Conservation (phyloP, 2,797 vertebrate species). For the Tokudaia tokunoshimensis region DNA sequence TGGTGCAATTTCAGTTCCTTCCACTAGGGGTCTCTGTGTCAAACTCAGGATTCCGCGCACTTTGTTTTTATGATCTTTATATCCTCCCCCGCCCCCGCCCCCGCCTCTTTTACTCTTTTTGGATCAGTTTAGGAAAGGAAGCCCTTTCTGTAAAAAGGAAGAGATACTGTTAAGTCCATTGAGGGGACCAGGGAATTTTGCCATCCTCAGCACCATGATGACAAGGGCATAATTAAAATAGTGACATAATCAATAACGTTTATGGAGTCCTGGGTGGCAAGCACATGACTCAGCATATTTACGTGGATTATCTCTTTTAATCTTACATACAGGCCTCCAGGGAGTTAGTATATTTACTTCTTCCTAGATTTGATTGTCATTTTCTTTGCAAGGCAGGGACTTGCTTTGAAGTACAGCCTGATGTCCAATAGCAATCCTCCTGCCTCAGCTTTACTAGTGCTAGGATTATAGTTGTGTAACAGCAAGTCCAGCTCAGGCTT, state of each 20-base stretch:
- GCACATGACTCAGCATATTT: conserved; percentile 12
- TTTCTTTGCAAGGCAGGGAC: neutral
- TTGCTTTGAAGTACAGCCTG: neutral
- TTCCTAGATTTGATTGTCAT: neutral
- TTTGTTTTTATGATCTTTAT: neutral
- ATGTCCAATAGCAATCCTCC: neutral
- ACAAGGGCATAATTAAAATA: conserved; percentile 69
- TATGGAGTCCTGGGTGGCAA: conserved; percentile 23
- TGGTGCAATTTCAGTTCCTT: conserved; percentile 36
- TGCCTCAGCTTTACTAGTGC: neutral
- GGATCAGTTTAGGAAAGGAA: neutral
- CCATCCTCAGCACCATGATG: neutral
- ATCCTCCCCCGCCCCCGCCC: neutral
- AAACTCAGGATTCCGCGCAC: neutral
- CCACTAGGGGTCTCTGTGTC: conserved; percentile 46
- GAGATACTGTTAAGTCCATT: neutral
- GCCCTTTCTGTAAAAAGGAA: fast-evolving
- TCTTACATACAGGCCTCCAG: neutral
- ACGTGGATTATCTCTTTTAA: neutral
- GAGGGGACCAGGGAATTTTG: neutral
- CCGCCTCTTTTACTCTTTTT: neutral
- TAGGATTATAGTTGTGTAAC: neutral
- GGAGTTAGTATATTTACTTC: neutral
- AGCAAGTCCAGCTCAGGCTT: neutral
- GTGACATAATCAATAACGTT: conserved; percentile 66